These are phyloP conservation scores for Axis porcinus DNA, from an alignment of 2,113 vertebrate species.

Conservation along the genomic window DNA sequence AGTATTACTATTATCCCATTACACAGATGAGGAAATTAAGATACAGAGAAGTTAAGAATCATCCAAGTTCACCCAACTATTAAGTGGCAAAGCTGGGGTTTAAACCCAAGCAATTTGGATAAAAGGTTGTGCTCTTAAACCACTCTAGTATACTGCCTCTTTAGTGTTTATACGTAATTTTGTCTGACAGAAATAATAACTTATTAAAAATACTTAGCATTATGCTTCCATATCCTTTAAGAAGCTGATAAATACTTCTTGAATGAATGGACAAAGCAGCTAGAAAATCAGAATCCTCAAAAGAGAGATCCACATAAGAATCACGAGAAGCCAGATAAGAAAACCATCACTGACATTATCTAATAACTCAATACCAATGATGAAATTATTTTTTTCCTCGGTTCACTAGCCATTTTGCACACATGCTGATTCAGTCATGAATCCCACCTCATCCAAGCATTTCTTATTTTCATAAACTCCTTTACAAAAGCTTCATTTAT, in stretches of 20 bases:
- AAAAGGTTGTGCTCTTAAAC: not conserved
- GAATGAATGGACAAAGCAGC: not conserved
- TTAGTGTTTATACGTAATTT: not conserved
- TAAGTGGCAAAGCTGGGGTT: not conserved
- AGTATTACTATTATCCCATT: not conserved
- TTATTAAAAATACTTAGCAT: slow-evolving; percentile 9
- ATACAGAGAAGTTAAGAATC: not conserved
- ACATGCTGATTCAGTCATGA: not conserved
- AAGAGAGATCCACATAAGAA: not conserved
- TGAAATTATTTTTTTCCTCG: not conserved
- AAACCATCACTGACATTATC: not conserved
- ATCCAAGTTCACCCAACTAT: not conserved
- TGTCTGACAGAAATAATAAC: not conserved
- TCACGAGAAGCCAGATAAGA: not conserved
- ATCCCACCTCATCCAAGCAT: not conserved
- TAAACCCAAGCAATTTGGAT: not conserved
- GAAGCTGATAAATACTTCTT: slow-evolving; percentile 7
- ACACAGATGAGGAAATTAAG: not conserved
- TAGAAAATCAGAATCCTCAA: not conserved
- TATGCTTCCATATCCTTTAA: not conserved
- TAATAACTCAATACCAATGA: not conserved
- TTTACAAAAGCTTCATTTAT: not conserved
- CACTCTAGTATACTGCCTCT: not conserved
- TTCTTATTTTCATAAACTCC: not conserved
- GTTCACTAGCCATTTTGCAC: not conserved